Evolutionary conservation across 2,888 invertebrate species (phyloP).

Genomic region (Tipula helvola): DNA sequence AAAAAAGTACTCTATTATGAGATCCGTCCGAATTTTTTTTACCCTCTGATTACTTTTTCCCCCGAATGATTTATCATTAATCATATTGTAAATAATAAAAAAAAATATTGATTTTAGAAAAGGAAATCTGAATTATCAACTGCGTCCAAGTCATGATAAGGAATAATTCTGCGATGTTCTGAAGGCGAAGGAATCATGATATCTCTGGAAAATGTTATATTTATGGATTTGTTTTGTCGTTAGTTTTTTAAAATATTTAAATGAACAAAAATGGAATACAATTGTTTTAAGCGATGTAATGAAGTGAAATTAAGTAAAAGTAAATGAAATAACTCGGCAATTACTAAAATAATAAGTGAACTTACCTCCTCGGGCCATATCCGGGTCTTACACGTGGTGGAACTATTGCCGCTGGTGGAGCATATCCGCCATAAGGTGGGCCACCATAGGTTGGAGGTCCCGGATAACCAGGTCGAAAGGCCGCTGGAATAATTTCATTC

Average conservation of each 20-base stretch:
- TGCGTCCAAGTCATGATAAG: constrained; percentile 85
- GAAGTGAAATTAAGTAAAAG: neutral
- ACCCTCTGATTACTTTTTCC: too few species aligned
- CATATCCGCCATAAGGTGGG: constrained; percentile 38
- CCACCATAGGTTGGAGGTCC: constrained; percentile 30
- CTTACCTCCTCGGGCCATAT: constrained; percentile 36
- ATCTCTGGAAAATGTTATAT: constrained; percentile 7
- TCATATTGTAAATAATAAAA: neutral
- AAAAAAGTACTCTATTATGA: too few species aligned
- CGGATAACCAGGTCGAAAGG: constrained; percentile 22
- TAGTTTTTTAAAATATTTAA: constrained; percentile 40
- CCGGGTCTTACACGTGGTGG: constrained; percentile 39
- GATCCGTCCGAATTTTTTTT: too few species aligned
- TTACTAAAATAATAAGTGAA: constrained; percentile 9
- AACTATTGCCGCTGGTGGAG: constrained; percentile 36
- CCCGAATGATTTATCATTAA: neutral
- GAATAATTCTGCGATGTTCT: constrained; percentile 64
- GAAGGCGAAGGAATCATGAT: constrained; percentile 22
- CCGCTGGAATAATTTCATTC: constrained; percentile 20
- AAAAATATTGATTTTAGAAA: constrained; percentile 24
- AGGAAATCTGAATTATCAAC: constrained; percentile 70
- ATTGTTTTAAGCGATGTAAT: neutral
- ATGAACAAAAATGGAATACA: neutral
- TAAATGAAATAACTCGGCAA: neutral
- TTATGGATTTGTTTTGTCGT: constrained; percentile 15